Base-by-base conservation (phyloP, 2,797 vertebrate species). In the Aselliscus stoliczkanus region DNA sequence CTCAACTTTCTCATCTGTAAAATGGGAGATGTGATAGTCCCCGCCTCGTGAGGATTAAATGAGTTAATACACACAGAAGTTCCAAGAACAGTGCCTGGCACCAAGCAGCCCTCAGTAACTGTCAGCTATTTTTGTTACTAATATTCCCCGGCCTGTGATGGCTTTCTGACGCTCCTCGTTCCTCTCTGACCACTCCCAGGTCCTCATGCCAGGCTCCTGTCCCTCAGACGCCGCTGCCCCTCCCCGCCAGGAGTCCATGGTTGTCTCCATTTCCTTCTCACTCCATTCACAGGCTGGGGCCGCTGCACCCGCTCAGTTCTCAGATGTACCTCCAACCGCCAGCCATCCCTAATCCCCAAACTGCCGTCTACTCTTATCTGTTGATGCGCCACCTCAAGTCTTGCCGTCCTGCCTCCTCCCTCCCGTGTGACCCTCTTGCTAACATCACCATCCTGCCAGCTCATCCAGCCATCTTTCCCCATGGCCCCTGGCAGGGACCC, bases 101-200 rank as follows among this genome's bases (percentile, higher is more conserved):
- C 0, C 11, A 25, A 21, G 44, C 13, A 17, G 39, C 52, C 37
- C n/a, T 50, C 29, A 0, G 11, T 2, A 4, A 58, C 39, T 0
- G 7, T 25, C 9, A 47, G 20, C 20, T 31, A 2, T 44, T 39
- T 9, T n/a, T 58, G 81, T 18, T 21, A 12, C 5, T 23, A 39
- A 84, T 0, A 0, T 47, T n/a, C 70, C 37, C 69, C 2, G 1
- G 39, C 31, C 90, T 5, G 12, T 31, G n/a, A 8, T 47, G 11
- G 60, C 5, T 29, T 17, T 39, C 42, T 15, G 58, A 39, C 23
- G 34, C 37, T 6, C 37, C 58, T 6, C 21, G 37, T 52, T 4
- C 4, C 44, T 73, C 27, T 42, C 44, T 64, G 50, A 27, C 29
- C n/a, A 23, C 29, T 73, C 18, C 42, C 37, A n/a, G 79, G 42